Conservation (phyloP, 2,797 vertebrate species). For the Steatocranus sp. region DNA sequence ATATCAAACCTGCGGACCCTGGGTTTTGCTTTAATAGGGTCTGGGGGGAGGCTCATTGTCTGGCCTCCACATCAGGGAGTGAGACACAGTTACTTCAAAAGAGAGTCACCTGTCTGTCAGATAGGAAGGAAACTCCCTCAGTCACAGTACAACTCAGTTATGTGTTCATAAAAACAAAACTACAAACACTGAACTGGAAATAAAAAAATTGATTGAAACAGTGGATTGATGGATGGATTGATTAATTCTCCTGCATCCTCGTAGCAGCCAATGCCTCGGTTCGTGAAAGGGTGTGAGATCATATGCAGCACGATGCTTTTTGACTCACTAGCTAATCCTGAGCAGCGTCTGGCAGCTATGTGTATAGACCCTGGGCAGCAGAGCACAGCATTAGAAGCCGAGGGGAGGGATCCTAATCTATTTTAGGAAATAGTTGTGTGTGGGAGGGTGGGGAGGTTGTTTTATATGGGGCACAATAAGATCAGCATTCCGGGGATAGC, state of each 20-base stretch:
- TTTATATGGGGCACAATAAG: background rate
- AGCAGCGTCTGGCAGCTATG: constrained; percentile 16
- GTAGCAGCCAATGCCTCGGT: background rate
- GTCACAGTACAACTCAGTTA: constrained; percentile 13
- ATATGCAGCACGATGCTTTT: constrained; percentile 22
- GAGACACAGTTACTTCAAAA: constrained; percentile 63
- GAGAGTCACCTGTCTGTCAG: constrained; percentile 51
- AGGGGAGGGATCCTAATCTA: background rate
- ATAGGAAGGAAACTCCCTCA: constrained; percentile 22
- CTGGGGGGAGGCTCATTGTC: constrained; percentile 59
- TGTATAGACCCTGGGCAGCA: constrained; percentile 27
- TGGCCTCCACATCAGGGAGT: constrained; percentile 53
- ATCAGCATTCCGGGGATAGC: background rate
- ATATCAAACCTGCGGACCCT: constrained; percentile 64
- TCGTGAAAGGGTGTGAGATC: background rate
- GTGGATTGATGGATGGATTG: background rate
- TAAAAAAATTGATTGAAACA: background rate
- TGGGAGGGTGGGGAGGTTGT: background rate
- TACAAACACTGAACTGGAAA: background rate
- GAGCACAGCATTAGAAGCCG: constrained; percentile 7
- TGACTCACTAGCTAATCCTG: constrained; percentile 35
- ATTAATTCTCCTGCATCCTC: background rate
- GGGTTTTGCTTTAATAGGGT: constrained; percentile 71
- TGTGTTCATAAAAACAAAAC: background rate
- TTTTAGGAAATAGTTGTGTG: constrained; percentile 18